Evolutionary conservation across 2,888 invertebrate species (phyloP), one percentile per base, ranked within the genome.

Genomic region (Cantharis rufa): DNA sequence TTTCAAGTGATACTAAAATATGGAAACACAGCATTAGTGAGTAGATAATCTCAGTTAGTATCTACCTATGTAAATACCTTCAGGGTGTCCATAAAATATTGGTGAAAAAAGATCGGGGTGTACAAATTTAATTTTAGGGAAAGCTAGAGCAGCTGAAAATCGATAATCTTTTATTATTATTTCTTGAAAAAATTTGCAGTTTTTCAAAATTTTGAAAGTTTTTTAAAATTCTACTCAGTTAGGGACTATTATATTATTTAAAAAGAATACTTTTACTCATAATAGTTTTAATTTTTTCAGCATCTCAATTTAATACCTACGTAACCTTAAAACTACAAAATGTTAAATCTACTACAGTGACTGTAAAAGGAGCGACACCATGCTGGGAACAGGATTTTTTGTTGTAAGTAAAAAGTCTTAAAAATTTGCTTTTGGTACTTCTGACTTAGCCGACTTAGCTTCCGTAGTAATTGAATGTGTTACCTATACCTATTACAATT

Each of bases 321-420:
- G 97, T 97, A 88, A 97, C 97, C 83, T 92, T 98, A 86, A 98
- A 98, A 89, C 93, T 98, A 83, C 98, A 98, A 90, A 98, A 97
- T 92, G 98, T 98, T 87, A 98, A 98, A 91, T 97, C 98, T 81
- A 98, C 98, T 83, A 98, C 98, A 86, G 96, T 97, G 86, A 96
- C 97, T 86, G 98, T 98, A 84, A 97, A 97, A 92, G 98, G 98
- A 87, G 93, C 94, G 88, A 94, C 94, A 90, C 98, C 98, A 88
- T 94, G 95, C 89, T 98, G 98, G 98, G 98, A 98, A 90, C 98
- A 98, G 91, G 98, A 98, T 91, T 98, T 98, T 92, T 93, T 98
- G 88, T 98, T 98, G 98, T 98, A 91, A 96, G 97, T 95, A 76
- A 48, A 48, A 48, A 48, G 48, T 2, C 48, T n/a, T 48, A n/a